Evolutionary conservation across 2,888 invertebrate genomes (phyloP).

Genomic region (Eristalinus aeneus): DNA sequence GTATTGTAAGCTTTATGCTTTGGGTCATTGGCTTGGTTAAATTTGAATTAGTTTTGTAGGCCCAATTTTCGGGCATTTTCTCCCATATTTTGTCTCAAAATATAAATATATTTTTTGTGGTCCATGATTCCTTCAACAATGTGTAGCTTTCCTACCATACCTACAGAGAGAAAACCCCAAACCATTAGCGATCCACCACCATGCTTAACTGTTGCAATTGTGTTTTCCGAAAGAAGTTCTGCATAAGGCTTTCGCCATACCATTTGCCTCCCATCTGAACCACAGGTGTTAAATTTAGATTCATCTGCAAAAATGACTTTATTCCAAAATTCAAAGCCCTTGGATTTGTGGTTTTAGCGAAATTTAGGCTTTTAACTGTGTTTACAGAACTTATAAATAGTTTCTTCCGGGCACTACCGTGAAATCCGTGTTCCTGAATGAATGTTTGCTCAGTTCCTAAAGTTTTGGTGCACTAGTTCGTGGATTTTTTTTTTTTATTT

Average conservation of each 20-base stretch:
- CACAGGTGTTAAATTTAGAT: constrained; percentile 38
- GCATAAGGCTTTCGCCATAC: constrained; percentile 31
- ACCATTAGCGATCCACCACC: neutral
- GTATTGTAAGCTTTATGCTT: no score
- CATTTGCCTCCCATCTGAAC: constrained; percentile 25
- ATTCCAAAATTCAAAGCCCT: constrained; percentile 13
- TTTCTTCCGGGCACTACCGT: constrained; percentile 25
- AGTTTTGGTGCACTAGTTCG: no score
- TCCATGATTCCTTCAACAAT: constrained; percentile 22
- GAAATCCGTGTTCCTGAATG: constrained; percentile 8
- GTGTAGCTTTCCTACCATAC: constrained; percentile 23
- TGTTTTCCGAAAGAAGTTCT: constrained; percentile 18
- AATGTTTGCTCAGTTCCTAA: no score
- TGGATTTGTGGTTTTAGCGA: neutral
- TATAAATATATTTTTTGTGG: neutral
- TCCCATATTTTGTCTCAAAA: no score
- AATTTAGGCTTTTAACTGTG: neutral
- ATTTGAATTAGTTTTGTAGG: no score
- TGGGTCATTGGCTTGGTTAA: no score
- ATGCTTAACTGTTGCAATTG: constrained; percentile 9
- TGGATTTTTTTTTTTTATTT: no score
- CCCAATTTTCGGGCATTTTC: no score
- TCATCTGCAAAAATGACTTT: constrained; percentile 44
- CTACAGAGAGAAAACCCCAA: neutral
- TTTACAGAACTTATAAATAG: neutral